Base-by-base conservation (phyloP, 2,888 invertebrate species). In the Microctonus hyperodae region DNA sequence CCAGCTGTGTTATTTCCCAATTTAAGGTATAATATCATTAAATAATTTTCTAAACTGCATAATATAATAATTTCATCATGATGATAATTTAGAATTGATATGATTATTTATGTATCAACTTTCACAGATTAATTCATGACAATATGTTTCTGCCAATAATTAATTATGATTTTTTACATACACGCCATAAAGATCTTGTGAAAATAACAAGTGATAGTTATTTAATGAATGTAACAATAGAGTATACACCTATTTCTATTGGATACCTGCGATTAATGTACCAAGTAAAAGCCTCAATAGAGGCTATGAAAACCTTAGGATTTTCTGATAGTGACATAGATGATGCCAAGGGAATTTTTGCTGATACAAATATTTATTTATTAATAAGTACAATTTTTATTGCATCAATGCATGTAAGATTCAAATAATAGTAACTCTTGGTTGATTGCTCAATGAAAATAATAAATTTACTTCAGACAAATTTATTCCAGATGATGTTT, bases 291-390 rank as follows among this genome's bases (percentile, higher is more conserved):
- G 86, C 90, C 22, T 91, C 94, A 0, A 87, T 95, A 74, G 86
- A 88, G 20, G 90, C 90, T 60, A 88, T 96, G 75, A 85, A 89
- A 58, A 80, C 85, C n/a, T 85, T 95, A 62, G 96, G 97, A 6
- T 98, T 99, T 79, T 91, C 92, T 40, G 91, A 92, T 68, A 97
- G 97, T 81, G 98, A 98, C 85, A 87, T 97, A 37, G 98, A 99
- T 85, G 98, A 98, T 86, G 92, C 97, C 0, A 98, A 98, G 84
- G 94, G 95, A 60, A 93, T 99, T 75, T 97, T 98, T 85, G 93
- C 95, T 0, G 98, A 98, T 79, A 98, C 97, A 0, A 98, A 97
- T 83, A 87, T 98, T 50, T 96, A 95, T 83, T 88, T 99, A 67
- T 85, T 98, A 51, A 92, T 94, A 74, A 90, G 94, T 64, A 98